Evolutionary conservation across 1,140 invertebrate species (phyloP), one percentile per base, ranked within the genome.

Genomic region (Hylyphantes graminicola): DNA sequence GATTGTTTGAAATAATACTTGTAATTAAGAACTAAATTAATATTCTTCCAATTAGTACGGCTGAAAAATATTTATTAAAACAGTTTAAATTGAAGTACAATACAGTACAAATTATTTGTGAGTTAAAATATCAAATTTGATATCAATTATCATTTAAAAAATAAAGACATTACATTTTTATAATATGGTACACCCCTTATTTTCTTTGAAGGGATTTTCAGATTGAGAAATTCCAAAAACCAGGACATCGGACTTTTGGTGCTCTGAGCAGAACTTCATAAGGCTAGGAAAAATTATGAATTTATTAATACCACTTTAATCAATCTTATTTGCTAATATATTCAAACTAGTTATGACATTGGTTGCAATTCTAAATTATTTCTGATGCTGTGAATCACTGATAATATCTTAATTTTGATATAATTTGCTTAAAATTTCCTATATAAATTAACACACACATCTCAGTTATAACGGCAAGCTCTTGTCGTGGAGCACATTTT

Each of bases 191-290:
- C 89, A 89, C 19, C 87, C 87, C 85, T 89, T 89, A 77, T 86
- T 89, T 86, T 91, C 90, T 83, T 90, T 90, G 87, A 90, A 91
- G 21, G 90, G 90, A 87, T 91, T 91, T 86, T 90, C 90, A 35
- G 90, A 90, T 75, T 90, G 90, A 53, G 83, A 87, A 48, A 91
- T 89, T 63, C 90, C 90, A 72, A 88, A 88, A 9, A 91, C 89
- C 55, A 91, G 86, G 12, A 89, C 89, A 88, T 91, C 90, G 55
- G 87, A 86, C n/a, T 88, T 86, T 74, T 90, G 88, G 86, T 90
- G 88, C 64, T 90, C 88, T 54, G 85, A 86, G 74, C 89, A 90
- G 86, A 90, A 90, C 75, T 89, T 89, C 75, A 90, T 88, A 61
- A 91, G 88, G 50, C 90, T 91, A 87, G 50, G 75, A 55, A 54